These are phyloP conservation scores for Pseudoips prasinana DNA, from an alignment of 2,888 invertebrate genomes.

Conservation along the genomic window DNA sequence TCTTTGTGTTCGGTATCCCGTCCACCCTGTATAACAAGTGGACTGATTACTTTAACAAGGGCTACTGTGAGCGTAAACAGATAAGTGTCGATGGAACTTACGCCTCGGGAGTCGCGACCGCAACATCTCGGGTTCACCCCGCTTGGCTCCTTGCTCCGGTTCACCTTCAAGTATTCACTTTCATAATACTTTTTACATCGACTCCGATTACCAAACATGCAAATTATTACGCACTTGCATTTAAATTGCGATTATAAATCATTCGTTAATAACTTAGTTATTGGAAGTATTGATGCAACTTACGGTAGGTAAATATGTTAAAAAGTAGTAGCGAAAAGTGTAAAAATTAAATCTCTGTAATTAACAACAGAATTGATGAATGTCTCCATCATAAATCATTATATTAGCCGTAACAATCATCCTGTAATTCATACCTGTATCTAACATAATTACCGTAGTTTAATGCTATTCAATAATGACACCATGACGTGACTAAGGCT, in stretches of 20 bases:
- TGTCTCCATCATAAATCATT: neutral
- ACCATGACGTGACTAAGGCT: constrained; percentile 50
- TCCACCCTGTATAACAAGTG: too few species aligned
- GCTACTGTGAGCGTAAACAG: constrained; percentile 19
- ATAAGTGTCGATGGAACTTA: constrained; percentile 18
- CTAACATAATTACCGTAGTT: constrained; percentile 12
- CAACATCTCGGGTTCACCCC: constrained; percentile 59
- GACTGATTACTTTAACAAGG: constrained; percentile 15
- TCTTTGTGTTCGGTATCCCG: too few species aligned
- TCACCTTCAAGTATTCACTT: constrained; percentile 63
- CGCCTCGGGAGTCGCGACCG: constrained; percentile 43
- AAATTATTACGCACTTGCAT: constrained; percentile 5
- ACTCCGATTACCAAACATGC: constrained; percentile 42
- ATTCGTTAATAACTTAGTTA: neutral
- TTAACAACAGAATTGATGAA: neutral
- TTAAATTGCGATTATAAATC: neutral
- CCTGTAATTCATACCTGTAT: constrained; percentile 5
- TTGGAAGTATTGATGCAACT: too few species aligned
- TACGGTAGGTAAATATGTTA: neutral
- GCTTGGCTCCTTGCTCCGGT: constrained; percentile 48
- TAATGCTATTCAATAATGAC: constrained; percentile 25
- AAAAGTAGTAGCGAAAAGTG: neutral
- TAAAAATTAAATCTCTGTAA: neutral
- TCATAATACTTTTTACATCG: constrained; percentile 48
- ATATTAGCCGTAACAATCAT: constrained; percentile 1